Base-by-base conservation (phyloP, 2,888 invertebrate species). In the Philopedon plagiatum region DNA sequence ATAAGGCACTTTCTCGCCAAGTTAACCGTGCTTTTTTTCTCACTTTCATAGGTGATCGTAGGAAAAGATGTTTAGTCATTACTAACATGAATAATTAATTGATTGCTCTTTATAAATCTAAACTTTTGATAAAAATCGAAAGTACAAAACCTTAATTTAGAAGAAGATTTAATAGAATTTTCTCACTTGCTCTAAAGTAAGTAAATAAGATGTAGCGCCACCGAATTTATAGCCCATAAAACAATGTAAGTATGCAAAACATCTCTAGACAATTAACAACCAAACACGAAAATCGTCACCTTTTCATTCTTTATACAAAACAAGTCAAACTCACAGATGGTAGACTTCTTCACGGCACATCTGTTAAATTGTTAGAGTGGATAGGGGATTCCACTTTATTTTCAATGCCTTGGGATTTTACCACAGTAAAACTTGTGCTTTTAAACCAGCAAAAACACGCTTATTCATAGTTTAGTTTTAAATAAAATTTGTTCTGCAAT, bases 201-300 rank as follows among this genome's bases (percentile, higher is more conserved):
- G 29, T 15, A 54, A 54, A 64, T 37, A 57, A 51, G 67, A 0
- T n/a, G 37, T 13, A 61, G 61, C 61, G 61, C 61, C 61, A 61
- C 29, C 15, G 44, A 72, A 80, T 79, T 78, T 81, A 80, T 80
- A 78, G 15, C 8, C 51, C 57, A 58, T 66, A 67, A 67, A 67
- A 60, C 23, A 51, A 60, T 29, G 51, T 29, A 67, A 60, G 61
- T 61, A 67, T 46, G 11, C 26, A 18, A 23, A 61, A 41, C 49
- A 70, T 15, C 21, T 1, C 29, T 21, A 13, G 13, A 37, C 62
- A 70, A 70, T 70, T 70, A 70, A 46, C 69, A 54, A 29, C 46
- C 44, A 70, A 70, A 70, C 69, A 70, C 37, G 63, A 70, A 70
- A 70, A 49, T 63, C 57, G 57, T 70, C 69, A 70, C 62, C 63